phyloP scores from a whole-genome alignment of 2,113 vertebrate genomes.

The Pelmatolapia mariae region DNA sequence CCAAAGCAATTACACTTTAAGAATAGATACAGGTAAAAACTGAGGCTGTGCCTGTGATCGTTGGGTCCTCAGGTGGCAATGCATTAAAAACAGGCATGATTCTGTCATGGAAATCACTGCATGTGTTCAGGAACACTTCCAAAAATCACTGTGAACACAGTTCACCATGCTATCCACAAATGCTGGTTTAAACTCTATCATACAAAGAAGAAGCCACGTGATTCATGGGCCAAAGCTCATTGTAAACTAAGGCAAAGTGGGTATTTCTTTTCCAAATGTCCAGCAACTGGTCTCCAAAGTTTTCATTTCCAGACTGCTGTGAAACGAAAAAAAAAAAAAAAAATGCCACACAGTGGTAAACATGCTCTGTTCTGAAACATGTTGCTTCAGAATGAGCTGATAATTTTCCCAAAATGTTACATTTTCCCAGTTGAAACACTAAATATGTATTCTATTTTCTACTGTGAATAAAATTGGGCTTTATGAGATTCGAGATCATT shows the following conservation, averaged over 20 bases:
- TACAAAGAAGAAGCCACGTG: not conserved
- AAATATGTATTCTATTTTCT: not conserved
- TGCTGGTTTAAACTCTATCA: not conserved
- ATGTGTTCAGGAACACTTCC: not conserved
- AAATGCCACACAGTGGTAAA: not conserved
- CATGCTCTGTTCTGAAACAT: not conserved
- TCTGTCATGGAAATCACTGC: not conserved
- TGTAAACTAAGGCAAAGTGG: not conserved
- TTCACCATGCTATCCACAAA: not conserved
- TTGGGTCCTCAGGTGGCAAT: not conserved
- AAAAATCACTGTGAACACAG: not conserved
- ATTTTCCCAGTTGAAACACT: not conserved
- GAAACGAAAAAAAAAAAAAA: accelerated
- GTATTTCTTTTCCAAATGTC: not conserved
- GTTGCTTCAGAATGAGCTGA: not conserved
- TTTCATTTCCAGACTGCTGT: not conserved
- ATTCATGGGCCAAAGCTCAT: not conserved
- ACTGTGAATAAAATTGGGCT: not conserved
- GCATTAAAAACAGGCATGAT: not conserved
- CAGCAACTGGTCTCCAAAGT: not conserved
- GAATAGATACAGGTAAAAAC: not conserved
- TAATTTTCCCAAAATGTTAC: not conserved
- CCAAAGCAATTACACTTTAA: not conserved
- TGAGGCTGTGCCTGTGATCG: not conserved
- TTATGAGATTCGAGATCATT: not conserved